Conservation (phyloP, 2,888 invertebrate species). For the Anarsia innoxiella region DNA sequence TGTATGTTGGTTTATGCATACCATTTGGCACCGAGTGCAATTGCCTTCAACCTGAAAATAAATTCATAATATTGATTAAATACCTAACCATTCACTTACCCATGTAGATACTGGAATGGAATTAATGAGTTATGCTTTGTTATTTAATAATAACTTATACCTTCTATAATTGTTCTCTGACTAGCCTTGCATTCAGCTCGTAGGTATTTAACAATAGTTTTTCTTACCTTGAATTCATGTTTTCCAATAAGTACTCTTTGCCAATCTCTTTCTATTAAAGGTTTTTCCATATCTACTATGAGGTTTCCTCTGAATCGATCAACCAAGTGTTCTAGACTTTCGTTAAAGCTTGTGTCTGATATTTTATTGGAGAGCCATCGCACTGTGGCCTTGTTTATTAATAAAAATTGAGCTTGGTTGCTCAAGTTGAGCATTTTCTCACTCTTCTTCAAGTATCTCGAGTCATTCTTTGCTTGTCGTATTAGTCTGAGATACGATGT, state of each 20-base stretch:
- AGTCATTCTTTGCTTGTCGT: conserved; percentile 69
- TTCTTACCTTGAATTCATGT: conserved; percentile 79
- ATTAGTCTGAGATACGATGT: conserved; percentile 81
- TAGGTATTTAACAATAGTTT: too few relatives aligned
- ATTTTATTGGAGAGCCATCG: conserved; percentile 79
- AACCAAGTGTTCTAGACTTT: conserved; percentile 76
- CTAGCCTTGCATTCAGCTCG: too few relatives aligned
- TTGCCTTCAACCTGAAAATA: conserved; percentile 81
- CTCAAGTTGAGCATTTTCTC: conserved; percentile 74
- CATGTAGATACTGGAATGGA: too few relatives aligned
- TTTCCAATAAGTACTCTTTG: conserved; percentile 78
- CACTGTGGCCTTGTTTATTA: conserved; percentile 87
- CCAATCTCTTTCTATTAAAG: conserved; percentile 89
- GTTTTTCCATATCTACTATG: conserved; percentile 80
- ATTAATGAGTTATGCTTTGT: too few relatives aligned
- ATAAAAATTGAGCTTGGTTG: conserved; percentile 90
- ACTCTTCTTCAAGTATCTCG: conserved; percentile 45
- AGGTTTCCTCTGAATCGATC: conserved; percentile 94
- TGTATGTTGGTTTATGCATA: conserved; percentile 92
- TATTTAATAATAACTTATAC: too few relatives aligned
- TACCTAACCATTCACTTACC: too few relatives aligned
- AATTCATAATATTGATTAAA: too few relatives aligned
- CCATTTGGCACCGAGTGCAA: conserved; percentile 96
- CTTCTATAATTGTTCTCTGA: too few relatives aligned
- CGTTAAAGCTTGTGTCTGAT: conserved; percentile 62